phyloP scores from a whole-genome alignment of 2,888 invertebrate species.

The Caenorhabditis sinica region DNA sequence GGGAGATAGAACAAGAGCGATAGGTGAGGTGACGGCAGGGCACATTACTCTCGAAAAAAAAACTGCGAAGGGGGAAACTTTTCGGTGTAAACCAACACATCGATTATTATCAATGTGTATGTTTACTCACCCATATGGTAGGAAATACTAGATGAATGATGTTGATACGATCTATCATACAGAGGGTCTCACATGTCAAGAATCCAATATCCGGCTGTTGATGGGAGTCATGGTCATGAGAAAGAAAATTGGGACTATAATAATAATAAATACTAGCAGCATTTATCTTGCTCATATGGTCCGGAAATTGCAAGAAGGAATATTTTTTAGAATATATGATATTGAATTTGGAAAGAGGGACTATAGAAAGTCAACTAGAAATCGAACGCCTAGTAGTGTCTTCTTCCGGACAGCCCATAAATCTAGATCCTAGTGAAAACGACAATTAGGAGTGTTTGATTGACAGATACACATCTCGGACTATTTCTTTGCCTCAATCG shows the following conservation, averaged over 20 bases:
- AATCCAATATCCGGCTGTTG: constrained; percentile 51
- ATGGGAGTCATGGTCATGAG: constrained; percentile 16
- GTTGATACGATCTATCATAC: constrained; percentile 10
- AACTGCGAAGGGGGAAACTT: constrained; percentile 23
- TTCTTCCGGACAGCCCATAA: constrained; percentile 47
- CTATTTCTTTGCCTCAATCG: constrained; percentile 1
- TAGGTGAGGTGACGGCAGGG: constrained; percentile 19
- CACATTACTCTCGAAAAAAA: constrained; percentile 21
- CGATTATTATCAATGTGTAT: constrained; percentile 29
- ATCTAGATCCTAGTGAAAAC: constrained; percentile 49
- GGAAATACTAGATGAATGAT: neutral
- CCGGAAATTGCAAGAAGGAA: constrained; percentile 45
- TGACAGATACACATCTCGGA: constrained; percentile 50
- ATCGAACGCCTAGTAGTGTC: neutral
- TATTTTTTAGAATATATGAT: neutral
- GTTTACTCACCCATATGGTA: constrained; percentile 28
- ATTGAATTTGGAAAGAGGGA: too few species aligned
- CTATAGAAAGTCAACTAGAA: constrained; percentile 1
- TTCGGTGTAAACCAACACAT: constrained; percentile 9
- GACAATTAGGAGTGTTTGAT: constrained; percentile 55
- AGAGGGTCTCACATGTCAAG: constrained; percentile 14
- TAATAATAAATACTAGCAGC: constrained; percentile 16
- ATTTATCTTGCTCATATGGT: constrained; percentile 46
- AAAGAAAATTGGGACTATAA: constrained; percentile 13
- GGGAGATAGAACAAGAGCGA: constrained; percentile 52